Conservation (phyloP, 2,888 invertebrate species). For the Boloria euphrosyne region DNA sequence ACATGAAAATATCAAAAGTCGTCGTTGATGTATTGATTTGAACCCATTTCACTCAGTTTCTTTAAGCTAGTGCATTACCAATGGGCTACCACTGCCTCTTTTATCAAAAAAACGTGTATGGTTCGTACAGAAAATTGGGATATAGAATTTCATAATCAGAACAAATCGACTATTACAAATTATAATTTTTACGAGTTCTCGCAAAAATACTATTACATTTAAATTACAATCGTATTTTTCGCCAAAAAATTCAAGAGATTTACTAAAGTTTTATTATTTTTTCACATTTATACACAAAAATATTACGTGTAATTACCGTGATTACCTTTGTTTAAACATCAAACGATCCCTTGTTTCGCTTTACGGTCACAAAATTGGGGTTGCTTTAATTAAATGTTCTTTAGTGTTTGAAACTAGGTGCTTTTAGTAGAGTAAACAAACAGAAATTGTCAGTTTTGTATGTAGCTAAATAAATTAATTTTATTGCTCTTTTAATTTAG, state of each 20-base stretch:
- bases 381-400: conserved; percentile 25
- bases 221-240: not conserved
- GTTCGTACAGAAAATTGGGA: too few relatives aligned
- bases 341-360: conserved; percentile 32
- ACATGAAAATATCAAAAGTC: too few relatives aligned
- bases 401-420: conserved; percentile 4
- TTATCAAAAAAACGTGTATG: too few relatives aligned
- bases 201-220: not conserved
- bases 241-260: not conserved
- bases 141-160: too few relatives aligned
- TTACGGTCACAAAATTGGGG: conserved; percentile 28
- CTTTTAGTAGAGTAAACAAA: conserved; percentile 4
- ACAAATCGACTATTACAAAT: not conserved
- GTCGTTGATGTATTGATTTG: too few relatives aligned
- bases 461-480: not conserved
- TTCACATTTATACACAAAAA: conserved; percentile 1
- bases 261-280: not conserved
- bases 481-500: too few relatives aligned
- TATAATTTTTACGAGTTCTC: not conserved
- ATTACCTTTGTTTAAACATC: conserved; percentile 33
- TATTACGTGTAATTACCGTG: conserved; percentile 13
- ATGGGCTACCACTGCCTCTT: too few relatives aligned
- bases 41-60: too few relatives aligned
- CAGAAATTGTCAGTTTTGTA: not conserved
- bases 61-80: too few relatives aligned